Base-by-base conservation (phyloP, 2,113 vertebrate genomes). In the Saguinus midas region DNA sequence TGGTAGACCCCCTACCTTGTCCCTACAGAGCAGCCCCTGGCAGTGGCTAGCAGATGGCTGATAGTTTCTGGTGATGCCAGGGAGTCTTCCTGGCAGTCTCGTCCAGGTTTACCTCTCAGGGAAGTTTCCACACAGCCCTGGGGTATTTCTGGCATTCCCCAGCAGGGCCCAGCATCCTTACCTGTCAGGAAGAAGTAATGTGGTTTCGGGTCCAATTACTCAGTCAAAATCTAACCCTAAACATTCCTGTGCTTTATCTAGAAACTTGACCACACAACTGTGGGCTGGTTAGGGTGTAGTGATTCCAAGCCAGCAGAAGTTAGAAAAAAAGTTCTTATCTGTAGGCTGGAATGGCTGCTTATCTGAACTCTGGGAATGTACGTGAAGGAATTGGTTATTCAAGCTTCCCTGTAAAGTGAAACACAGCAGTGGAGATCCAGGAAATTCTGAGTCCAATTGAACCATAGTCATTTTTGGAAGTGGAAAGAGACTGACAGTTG, bases 151-250 rank as follows among this genome's bases (percentile, higher is more conserved):
- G 70, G 35, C 40, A 16, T 84, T 92, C 72, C 25, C 37, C 40
- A 88, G 17, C 80, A 37, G 79, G 18, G 14, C 20, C 58, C 48
- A 58, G 57, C 92, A 87, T 97, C 97, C 97, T 95, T 96, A n/a
- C 80, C 95, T 98, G 97, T 97, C 95, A 96, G 94, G 96, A 82
- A 97, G 72, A 96, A 97, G 87, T 94, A 95, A 93, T 92, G 94
- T 88, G 29, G 29, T 92, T 96, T 89, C 73, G 84, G 45, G 83
- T 85, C 80, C 48, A 81, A 78, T 97, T 94, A 95, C 87, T 91
- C 92, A 79, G 80, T 91, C 83, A 35, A 35, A 5, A 88, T 84
- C 66, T 90, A 95, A 96, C 94, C 95, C 96, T 83, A 37, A 95
- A 75, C 84, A 94, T 97, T 97, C 92, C 96, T 90, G 0, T 3